These are phyloP conservation scores for Neodontobutis hainanensis DNA, from an alignment of 2,113 vertebrate species.

Conservation along the genomic window DNA sequence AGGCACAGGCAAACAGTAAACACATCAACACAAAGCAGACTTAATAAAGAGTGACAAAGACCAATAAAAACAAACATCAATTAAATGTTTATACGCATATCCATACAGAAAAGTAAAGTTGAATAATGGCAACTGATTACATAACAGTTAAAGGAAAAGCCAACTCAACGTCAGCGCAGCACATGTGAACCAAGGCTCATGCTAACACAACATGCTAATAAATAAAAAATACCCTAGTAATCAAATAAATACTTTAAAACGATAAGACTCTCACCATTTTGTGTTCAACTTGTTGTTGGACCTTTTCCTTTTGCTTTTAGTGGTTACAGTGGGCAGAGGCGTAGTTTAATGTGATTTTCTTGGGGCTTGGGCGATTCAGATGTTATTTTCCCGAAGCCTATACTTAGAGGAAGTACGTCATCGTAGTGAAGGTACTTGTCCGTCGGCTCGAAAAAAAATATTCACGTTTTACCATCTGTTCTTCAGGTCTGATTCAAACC, in stretches of 20 bases:
- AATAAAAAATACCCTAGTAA: not conserved
- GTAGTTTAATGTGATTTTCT: conserved; percentile 20
- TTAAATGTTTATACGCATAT: no score
- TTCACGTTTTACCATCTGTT: no score
- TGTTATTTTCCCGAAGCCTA: conserved; percentile 70
- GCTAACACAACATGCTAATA: conserved; percentile 48
- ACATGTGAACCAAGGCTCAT: conserved; percentile 61
- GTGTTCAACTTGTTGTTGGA: conserved; percentile 20
- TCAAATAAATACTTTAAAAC: accelerated
- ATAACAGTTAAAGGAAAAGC: not conserved
- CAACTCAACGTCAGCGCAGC: not conserved
- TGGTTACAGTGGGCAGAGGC: conserved; percentile 1
- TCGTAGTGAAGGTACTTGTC: not conserved
- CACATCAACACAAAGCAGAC: not conserved
- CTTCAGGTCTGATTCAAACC: no score
- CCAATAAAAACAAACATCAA: no score
- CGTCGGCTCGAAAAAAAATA: conserved; percentile 8
- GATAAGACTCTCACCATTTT: conserved; percentile 72
- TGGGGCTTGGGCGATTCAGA: conserved; percentile 49
- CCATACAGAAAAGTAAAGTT: no score
- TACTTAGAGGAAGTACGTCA: conserved; percentile 71
- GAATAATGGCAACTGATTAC: no score
- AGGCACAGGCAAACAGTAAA: not conserved
- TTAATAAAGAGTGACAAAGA: no score
- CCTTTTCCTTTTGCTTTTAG: not conserved